A percentile compares a stretch with the other conserved stretches of the same genome.
phyloP scores from a whole-genome alignment of 1,140 invertebrate species.

The Macrobrachium rosenbergii region DNA sequence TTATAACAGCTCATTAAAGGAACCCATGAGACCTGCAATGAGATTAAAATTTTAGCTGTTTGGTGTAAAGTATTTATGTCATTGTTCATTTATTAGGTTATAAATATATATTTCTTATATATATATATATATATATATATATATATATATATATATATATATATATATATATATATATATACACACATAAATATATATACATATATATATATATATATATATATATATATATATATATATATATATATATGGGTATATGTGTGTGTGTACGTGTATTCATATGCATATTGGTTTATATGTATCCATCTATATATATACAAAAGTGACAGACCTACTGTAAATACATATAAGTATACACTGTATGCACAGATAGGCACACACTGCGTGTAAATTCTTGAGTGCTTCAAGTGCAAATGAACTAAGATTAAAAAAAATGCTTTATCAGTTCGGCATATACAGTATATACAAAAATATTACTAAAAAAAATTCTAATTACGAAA shows the following conservation, averaged over 20 bases:
- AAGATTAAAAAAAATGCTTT: background rate
- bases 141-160: conserved; percentile 9
- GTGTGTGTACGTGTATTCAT: background rate
- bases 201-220: conserved; percentile 1
- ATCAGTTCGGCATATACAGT: background rate
- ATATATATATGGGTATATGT: background rate
- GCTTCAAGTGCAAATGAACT: background rate
- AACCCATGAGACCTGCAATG: too few species aligned
- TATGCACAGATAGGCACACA: background rate
- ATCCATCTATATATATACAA: too few species aligned
- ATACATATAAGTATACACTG: too few species aligned
- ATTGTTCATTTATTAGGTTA: background rate
- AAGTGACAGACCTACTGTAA: too few species aligned
- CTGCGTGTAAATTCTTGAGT: background rate
- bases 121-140: conserved; percentile 11
- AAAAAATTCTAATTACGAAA: too few species aligned
- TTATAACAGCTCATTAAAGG: too few species aligned
- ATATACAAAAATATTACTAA: too few species aligned
- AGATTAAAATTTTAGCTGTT: too few species aligned
- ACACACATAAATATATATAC: background rate
- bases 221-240: conserved; percentile 11
- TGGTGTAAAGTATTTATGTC: background rate
- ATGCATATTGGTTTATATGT: background rate
- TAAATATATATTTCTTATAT: background rate
- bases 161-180: background rate